Percentiles rank a stretch among this genome's conserved stretches.
Conservation (phyloP, 2,113 vertebrate genomes). For the Melozone crissalis region DNA sequence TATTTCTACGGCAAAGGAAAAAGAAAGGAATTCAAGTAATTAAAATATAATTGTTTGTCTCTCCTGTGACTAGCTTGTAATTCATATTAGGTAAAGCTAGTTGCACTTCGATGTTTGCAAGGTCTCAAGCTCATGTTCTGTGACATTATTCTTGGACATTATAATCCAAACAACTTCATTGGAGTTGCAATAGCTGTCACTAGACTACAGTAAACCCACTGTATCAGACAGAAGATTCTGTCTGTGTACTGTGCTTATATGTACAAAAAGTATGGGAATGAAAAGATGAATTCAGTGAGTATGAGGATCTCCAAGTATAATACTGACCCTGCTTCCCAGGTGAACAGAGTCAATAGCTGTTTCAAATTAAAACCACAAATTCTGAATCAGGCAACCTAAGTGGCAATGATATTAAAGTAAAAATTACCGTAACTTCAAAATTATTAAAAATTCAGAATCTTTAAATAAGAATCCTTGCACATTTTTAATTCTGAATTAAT, state of each 20-base stretch:
- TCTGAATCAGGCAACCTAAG: not conserved
- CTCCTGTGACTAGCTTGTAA: not conserved
- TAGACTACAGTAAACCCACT: not conserved
- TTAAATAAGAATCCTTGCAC: not conserved
- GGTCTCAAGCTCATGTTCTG: not conserved
- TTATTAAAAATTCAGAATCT: not conserved
- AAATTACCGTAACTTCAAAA: not conserved
- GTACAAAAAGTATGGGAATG: not conserved
- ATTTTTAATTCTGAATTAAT: not conserved
- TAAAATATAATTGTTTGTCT: not conserved
- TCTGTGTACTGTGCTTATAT: not conserved
- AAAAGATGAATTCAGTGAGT: not conserved
- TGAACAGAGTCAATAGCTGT: not conserved
- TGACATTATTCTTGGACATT: not conserved
- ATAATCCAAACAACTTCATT: not conserved
- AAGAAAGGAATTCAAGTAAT: not conserved
- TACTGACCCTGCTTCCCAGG: not conserved
- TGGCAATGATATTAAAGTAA: not conserved
- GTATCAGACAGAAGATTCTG: not conserved
- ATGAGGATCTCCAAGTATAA: not conserved
- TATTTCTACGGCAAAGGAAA: not conserved
- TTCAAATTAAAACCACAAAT: not conserved
- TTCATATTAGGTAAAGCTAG: not conserved
- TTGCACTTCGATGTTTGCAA: not conserved
- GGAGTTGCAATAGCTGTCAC: not conserved